Percentiles rank a stretch among this genome's conserved stretches.
phyloP scores from a whole-genome alignment of 1,140 invertebrate genomes.

The Aplysia californica region DNA sequence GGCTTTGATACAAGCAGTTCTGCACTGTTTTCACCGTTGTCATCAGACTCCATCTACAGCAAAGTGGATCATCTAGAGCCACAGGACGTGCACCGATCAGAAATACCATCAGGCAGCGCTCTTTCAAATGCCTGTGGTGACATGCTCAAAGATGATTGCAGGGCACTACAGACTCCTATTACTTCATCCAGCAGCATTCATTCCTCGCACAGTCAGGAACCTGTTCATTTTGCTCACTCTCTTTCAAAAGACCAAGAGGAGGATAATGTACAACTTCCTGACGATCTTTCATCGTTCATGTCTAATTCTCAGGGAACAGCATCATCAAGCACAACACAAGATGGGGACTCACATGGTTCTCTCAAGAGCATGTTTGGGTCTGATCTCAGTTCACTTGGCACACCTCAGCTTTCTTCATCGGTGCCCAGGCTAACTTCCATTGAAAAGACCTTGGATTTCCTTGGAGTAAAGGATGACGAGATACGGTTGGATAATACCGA shows the following conservation, averaged over 20 bases:
- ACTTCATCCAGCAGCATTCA: too few relatives aligned
- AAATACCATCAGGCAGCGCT: too few relatives aligned
- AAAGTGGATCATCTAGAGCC: too few relatives aligned
- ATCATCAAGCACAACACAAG: slow-evolving; percentile 11
- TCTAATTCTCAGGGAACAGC: slow-evolving; percentile 23
- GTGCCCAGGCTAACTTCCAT: slow-evolving; percentile 21
- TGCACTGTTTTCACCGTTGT: slow-evolving; percentile 12
- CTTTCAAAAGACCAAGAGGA: background rate
- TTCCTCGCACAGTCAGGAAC: background rate
- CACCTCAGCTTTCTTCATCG: slow-evolving; percentile 18
- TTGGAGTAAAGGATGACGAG: slow-evolving; percentile 24
- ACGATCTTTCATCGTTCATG: slow-evolving; percentile 25
- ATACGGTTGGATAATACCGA: slow-evolving; percentile 11
- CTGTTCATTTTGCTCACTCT: background rate
- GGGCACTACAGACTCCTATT: too few relatives aligned
- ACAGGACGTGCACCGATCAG: too few relatives aligned
- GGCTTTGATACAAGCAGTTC: slow-evolving; percentile 7
- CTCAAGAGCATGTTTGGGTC: slow-evolving; percentile 27
- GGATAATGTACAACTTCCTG: slow-evolving; percentile 1
- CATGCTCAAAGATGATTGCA: too few relatives aligned
- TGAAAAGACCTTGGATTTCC: slow-evolving; percentile 26
- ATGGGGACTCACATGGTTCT: slow-evolving; percentile 22
- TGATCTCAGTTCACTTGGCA: slow-evolving; percentile 24
- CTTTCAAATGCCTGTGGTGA: too few relatives aligned
- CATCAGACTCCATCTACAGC: slow-evolving; percentile 1